Base-by-base conservation (phyloP, 2,113 vertebrate species). In the Stigmatopora argus region DNA sequence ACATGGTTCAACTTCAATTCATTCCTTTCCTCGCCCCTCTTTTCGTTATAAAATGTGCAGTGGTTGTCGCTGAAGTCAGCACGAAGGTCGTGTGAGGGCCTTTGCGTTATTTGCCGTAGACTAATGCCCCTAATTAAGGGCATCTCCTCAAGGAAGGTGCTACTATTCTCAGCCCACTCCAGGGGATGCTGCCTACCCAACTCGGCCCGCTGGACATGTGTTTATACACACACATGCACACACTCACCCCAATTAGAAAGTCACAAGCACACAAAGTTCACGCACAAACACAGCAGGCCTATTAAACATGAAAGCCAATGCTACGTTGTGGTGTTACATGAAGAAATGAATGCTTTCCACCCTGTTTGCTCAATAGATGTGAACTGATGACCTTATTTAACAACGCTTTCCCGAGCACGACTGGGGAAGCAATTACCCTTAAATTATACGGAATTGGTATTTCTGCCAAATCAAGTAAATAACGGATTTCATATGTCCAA, bases 81-180 rank as follows among this genome's bases (percentile, higher is more conserved):
- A 72, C 71, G 79, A 79, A 83, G 64, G 72, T 79, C 75, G 69
- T 72, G 71, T 78, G 70, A 80, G 67, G 74, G 77, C 51, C 66
- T 13, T 52, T 74, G 38, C 67, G 63, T 77, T 83, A 84, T 83
- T 79, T 87, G 69, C 67, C 65, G 71, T 69, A 57, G 81, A 80
- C 81, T 85, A 75, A 86, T 82, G 69, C 67, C 18, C 75, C 81
- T 86, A 88, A 88, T 88, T 88, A 85, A 85, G 87, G 84, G 82
- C 85, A 85, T 76, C 46, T 73, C 83, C 79, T 61, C 71, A 71
- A 85, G 79, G 77, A 85, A 81, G 73, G 79, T 76, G 78, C 77
- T 77, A 75, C 81, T 83, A 85, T 83, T 85, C 79, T 76, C 75
- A 83, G 83, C 73, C 61, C 51, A 76, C 84, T 81, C 64, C 62